Percentiles rank a stretch among this genome's conserved stretches.
Conservation (phyloP, 1,140 invertebrate species). For the Drosophila tsacasi region DNA sequence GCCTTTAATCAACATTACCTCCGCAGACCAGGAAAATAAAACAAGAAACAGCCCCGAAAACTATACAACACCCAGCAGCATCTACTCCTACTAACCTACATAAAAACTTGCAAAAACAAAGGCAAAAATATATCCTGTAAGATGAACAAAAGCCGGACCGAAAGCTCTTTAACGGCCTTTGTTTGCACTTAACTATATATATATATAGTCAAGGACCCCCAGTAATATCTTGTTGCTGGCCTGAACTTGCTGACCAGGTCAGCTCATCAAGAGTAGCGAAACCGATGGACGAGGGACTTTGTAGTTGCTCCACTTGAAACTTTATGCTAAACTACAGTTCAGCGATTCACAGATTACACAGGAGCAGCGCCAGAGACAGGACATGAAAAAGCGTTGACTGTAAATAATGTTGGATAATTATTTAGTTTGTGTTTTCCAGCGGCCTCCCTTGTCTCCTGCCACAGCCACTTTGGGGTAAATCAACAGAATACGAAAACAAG, state of each 20-base stretch:
- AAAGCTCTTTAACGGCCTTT: constrained; percentile 63
- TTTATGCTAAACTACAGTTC: constrained; percentile 81
- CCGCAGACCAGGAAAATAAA: constrained; percentile 32
- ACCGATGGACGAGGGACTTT: constrained; percentile 3
- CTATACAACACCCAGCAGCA: constrained; percentile 3
- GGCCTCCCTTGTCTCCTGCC: constrained; percentile 3
- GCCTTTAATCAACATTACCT: constrained; percentile 62
- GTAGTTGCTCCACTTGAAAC: constrained; percentile 65
- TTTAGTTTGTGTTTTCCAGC: constrained; percentile 63
- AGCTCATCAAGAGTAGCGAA: constrained; percentile 33
- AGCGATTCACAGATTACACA: constrained; percentile 76
- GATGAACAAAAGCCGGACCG: constrained; percentile 60
- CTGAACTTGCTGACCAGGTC: constrained; percentile 58
- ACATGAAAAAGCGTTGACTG: constrained; percentile 70
- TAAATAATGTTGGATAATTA: constrained; percentile 83
- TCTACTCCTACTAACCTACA: constrained; percentile 42
- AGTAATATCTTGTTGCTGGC: constrained; percentile 46
- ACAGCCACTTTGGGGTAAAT: constrained; percentile 59
- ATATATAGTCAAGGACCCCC: constrained; percentile 42
- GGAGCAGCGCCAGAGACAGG: constrained; percentile 3
- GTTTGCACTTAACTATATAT: constrained; percentile 64
- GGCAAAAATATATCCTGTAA: constrained; percentile 50
- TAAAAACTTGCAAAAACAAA: constrained; percentile 41
- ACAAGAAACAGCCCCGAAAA: constrained; percentile 35
- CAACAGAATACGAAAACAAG: constrained; percentile 49